Conservation (phyloP, 2,113 vertebrate species). For the Podarcis muralis region DNA sequence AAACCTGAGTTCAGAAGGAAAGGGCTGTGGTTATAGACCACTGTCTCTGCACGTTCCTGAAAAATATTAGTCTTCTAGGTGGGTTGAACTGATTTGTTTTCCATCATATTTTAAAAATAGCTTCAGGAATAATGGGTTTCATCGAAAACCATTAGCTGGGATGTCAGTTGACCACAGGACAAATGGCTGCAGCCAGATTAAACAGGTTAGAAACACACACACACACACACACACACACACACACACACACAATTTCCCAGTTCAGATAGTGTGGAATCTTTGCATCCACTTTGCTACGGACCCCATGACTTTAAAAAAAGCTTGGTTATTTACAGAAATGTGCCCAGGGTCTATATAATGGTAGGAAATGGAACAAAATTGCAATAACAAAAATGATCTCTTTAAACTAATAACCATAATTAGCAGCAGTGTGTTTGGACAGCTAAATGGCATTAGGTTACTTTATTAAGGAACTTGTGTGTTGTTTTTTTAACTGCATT, state of each 20-base stretch:
- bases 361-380: constrained; percentile 51
- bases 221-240: too few species aligned
- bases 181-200: constrained; percentile 67
- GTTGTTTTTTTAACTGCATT: not conserved
- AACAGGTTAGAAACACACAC: constrained; percentile 53
- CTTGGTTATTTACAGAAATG: constrained; percentile 56
- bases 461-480: not conserved
- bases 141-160: constrained; percentile 66
- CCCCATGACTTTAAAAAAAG: constrained; percentile 37
- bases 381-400: constrained; percentile 48
- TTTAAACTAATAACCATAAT: constrained; percentile 53
- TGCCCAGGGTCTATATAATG: constrained; percentile 23
- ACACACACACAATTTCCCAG: not conserved
- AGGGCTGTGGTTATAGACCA: constrained; percentile 40
- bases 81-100: constrained; percentile 52
- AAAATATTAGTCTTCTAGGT: constrained; percentile 66
- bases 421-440: constrained; percentile 41
- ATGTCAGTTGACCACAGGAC: constrained; percentile 61
- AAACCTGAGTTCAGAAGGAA: constrained; percentile 49
- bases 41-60: constrained; percentile 61
- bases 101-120: constrained; percentile 60
- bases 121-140: constrained; percentile 66
- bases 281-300: not conserved
- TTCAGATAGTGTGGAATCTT: constrained; percentile 31
- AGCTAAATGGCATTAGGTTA: constrained; percentile 44